phyloP scores from a whole-genome alignment of 2,797 vertebrate genomes.

The Crocodylus rhombifer region DNA sequence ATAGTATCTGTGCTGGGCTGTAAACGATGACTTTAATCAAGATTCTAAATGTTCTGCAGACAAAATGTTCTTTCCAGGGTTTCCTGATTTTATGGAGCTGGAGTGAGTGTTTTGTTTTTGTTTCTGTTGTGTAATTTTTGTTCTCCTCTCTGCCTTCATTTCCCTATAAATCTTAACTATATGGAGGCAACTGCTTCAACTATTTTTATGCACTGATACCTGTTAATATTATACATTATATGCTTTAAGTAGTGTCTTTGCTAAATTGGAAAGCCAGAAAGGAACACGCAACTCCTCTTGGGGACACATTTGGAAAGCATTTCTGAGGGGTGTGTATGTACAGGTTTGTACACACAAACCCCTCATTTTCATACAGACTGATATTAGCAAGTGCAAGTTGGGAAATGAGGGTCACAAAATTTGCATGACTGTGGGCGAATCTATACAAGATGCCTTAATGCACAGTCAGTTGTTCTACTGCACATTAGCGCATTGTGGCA shows the following conservation, averaged over 20 bases:
- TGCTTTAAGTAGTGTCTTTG: background rate
- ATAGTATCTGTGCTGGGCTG: conserved; percentile 24
- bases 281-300: background rate
- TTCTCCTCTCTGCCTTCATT: conserved; percentile 15
- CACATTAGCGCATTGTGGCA: too few species aligned
- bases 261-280: conserved; percentile 1
- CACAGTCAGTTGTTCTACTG: too few species aligned
- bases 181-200: conserved; percentile 31
- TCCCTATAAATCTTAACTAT: conserved; percentile 41
- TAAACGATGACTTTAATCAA: conserved; percentile 71
- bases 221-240: conserved; percentile 38
- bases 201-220: conserved; percentile 19
- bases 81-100: conserved; percentile 65
- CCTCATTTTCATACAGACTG: background rate
- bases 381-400: background rate
- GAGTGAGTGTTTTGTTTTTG: background rate
- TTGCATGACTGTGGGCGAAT: background rate
- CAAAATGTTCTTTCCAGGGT: conserved; percentile 52
- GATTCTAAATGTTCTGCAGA: conserved; percentile 58
- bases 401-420: background rate
- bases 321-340: background rate
- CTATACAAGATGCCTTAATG: too few species aligned
- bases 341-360: background rate
- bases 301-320: background rate
- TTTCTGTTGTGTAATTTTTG: conserved; percentile 4